phyloP scores from a whole-genome alignment of 2,113 vertebrate genomes.

The Australoheros scitulus region DNA sequence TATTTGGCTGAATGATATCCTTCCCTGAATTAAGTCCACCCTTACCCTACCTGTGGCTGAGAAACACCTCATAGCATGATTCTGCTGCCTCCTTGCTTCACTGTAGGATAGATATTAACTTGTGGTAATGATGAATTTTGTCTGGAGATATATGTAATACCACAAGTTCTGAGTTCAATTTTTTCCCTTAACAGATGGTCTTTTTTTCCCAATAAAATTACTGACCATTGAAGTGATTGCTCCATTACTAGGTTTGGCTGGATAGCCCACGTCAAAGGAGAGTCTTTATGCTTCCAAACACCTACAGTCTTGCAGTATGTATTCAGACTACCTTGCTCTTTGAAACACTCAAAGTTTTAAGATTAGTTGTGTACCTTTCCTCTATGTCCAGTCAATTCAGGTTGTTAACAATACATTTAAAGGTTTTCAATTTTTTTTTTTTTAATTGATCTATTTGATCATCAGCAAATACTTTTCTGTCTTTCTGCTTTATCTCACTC shows the following conservation, averaged over 20 bases:
- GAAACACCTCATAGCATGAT: background rate
- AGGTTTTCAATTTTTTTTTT: background rate
- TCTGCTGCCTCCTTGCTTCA: background rate
- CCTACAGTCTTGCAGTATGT: background rate
- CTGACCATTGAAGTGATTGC: background rate
- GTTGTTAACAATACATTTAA: background rate
- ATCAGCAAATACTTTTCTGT: background rate
- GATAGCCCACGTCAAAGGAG: too few species aligned
- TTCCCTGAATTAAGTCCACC: background rate
- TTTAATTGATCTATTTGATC: background rate
- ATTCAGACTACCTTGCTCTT: fast-evolving
- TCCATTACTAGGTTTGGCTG: background rate
- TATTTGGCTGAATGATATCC: background rate
- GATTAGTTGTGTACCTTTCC: background rate
- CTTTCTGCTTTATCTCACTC: background rate
- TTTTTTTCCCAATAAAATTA: background rate
- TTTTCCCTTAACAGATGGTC: background rate
- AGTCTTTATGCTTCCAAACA: too few species aligned
- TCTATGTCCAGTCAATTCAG: background rate
- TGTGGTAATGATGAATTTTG: background rate
- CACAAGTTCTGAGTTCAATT: background rate
- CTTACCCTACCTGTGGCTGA: background rate
- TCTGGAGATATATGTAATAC: background rate
- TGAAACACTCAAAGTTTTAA: background rate
- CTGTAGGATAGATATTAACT: background rate